A percentile compares a stretch with the other conserved stretches of the same genome.
Conservation (phyloP, 2,888 invertebrate genomes). For the Branchipolynoe longqiensis region DNA sequence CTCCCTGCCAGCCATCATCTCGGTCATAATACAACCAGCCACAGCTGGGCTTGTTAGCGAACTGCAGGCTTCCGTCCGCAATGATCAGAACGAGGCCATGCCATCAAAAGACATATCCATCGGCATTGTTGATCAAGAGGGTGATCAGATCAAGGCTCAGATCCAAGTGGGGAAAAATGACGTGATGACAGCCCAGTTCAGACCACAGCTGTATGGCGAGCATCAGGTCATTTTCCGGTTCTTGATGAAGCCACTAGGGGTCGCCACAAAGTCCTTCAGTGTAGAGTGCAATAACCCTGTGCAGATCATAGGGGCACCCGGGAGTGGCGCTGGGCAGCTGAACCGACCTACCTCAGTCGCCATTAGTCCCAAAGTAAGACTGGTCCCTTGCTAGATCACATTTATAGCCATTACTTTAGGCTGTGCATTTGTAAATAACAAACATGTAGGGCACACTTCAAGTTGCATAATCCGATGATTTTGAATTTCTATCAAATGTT, state of each 20-base stretch:
- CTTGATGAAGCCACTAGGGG: constrained; percentile 14
- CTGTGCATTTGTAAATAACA: too few relatives aligned
- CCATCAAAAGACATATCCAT: background rate
- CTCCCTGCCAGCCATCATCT: constrained; percentile 1
- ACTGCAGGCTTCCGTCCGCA: background rate
- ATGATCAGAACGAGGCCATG: constrained; percentile 19
- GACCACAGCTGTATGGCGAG: constrained; percentile 22
- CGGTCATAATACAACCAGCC: background rate
- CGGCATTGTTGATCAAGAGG: constrained; percentile 4
- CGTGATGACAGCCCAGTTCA: background rate
- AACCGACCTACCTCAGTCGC: constrained; percentile 59
- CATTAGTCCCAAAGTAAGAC: constrained; percentile 20
- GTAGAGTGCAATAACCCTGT: constrained; percentile 60
- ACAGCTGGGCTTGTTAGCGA: background rate
- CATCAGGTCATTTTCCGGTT: constrained; percentile 28
- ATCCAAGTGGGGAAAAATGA: background rate
- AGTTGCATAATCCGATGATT: too few relatives aligned
- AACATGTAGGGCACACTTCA: too few relatives aligned
- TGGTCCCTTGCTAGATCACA: too few relatives aligned
- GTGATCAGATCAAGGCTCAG: background rate
- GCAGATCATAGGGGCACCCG: constrained; percentile 42
- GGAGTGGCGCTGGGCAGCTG: constrained; percentile 35
- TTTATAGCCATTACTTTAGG: too few relatives aligned
- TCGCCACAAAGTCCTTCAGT: constrained; percentile 11
- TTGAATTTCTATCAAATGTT: too few relatives aligned